A percentile compares a stretch with the other conserved stretches of the same genome.
phyloP scores from a whole-genome alignment of 1,140 invertebrate species.

The Halesus radiatus region DNA sequence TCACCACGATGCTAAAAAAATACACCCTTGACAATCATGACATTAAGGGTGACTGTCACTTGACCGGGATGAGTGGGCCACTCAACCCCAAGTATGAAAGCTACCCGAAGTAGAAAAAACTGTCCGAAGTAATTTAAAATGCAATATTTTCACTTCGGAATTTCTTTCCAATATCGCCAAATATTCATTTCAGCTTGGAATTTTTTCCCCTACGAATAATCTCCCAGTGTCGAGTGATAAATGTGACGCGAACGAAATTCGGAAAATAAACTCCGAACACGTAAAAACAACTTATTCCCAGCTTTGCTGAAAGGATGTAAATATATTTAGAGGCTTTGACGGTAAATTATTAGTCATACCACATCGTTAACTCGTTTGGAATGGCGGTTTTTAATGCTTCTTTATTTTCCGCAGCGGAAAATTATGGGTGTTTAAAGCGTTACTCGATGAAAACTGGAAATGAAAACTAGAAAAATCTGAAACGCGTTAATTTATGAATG shows the following conservation, averaged over 20 bases:
- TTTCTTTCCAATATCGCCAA: slow-evolving; percentile 3
- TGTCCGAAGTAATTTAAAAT: not conserved
- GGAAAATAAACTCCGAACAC: not conserved
- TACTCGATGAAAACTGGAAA: no score
- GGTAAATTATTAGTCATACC: not conserved
- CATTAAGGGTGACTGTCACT: no score
- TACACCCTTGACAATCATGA: no score
- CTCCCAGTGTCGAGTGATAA: not conserved
- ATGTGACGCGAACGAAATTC: not conserved
- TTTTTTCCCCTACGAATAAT: slow-evolving; percentile 2
- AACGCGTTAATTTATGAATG: no score
- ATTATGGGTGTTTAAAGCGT: no score
- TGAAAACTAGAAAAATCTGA: no score
- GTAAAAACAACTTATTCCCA: slow-evolving; percentile 4
- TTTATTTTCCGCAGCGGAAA: no score
- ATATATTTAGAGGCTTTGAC: slow-evolving; percentile 3
- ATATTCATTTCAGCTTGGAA: not conserved
- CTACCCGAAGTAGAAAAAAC: not conserved
- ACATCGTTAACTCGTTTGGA: not conserved
- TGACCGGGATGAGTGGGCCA: no score
- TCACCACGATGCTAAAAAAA: no score
- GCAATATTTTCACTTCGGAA: slow-evolving; percentile 2
- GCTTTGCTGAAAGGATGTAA: not conserved
- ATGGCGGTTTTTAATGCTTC: no score
- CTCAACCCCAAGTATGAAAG: no score